Base-by-base conservation (phyloP, 2,888 invertebrate genomes). In the Epiblema foenella region DNA sequence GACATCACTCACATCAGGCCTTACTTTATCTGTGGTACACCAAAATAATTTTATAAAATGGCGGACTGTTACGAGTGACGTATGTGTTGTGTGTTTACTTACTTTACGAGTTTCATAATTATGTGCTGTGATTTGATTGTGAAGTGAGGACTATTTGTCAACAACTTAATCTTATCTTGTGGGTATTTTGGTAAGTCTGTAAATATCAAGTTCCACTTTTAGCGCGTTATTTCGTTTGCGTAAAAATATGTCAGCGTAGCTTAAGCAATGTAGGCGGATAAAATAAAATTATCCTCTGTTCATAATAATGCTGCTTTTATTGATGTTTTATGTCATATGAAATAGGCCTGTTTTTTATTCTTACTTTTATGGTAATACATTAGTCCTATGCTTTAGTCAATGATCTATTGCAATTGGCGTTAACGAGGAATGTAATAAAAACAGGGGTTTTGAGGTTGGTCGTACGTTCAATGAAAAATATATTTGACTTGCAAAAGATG, bases 51-150 rank as follows among this genome's bases (percentile, higher is more conserved):
- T 86, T 87, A 89, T 87, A 93, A 93, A 89, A 93, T 93, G 93
- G 93, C 90, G 88, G 91, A 90, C 74, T 75, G 76, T 78, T 79
- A 75, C 82, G 83, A 90, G 87, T 93, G 93, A 93, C 92, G 93
- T 93, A 91, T 91, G 89, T 91, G 90, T 90, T 88, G 84, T 89
- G 81, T 90, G 91, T 88, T 91, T 91, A 91, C 88, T 89, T 83
- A 87, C 85, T 84, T 86, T 81, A 75, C 76, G 81, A 79, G 79
- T 83, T 81, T 76, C 80, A 80, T 81, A 76, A 78, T 65, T 60
- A 65, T 65, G 78, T 81, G 78, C 74, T 78, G 85, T 87, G 86
- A 83, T 81, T 80, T 82, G 77, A 86, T 83, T 78, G 87, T 91
- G 89, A 86, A 87, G 85, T 90, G 85, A 86, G 76, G 75, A 83